phyloP scores from a whole-genome alignment of 1,140 invertebrate species.

The honey bee (Apis mellifera) region DNA sequence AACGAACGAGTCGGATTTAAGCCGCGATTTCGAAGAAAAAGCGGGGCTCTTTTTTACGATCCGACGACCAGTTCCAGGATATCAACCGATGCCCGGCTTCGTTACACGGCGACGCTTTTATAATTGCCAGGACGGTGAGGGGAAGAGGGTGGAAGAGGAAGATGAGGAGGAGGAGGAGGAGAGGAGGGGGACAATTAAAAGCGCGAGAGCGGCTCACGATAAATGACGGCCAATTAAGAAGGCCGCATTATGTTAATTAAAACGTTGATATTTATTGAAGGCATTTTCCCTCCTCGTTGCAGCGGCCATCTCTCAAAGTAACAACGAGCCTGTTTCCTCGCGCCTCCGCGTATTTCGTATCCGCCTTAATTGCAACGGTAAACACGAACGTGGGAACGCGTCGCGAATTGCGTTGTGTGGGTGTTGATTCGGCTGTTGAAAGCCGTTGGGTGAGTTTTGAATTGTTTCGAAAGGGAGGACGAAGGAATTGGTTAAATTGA shows the following conservation, averaged over 20 bases:
- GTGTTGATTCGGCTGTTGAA: too few relatives aligned
- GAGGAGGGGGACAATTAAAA: slow-evolving; percentile 54
- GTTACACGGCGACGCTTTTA: slow-evolving; percentile 54
- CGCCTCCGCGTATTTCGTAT: slow-evolving; percentile 14
- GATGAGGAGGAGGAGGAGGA: not conserved
- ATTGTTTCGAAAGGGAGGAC: too few relatives aligned
- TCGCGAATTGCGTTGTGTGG: not conserved
- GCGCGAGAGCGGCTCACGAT: slow-evolving; percentile 47
- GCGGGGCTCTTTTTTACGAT: slow-evolving; percentile 32
- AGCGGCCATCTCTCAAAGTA: slow-evolving; percentile 56
- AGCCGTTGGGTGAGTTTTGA: not conserved
- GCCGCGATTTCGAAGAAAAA: slow-evolving; percentile 1
- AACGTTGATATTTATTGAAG: slow-evolving; percentile 70
- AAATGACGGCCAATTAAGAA: slow-evolving; percentile 64
- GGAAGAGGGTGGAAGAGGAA: not conserved
- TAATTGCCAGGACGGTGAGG: slow-evolving; percentile 44
- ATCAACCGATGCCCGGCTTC: slow-evolving; percentile 37
- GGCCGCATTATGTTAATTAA: slow-evolving; percentile 70
- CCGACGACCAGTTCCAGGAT: slow-evolving; percentile 25
- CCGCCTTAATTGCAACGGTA: slow-evolving; percentile 47
- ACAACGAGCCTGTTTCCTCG: slow-evolving; percentile 34
- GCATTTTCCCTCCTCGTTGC: slow-evolving; percentile 36
- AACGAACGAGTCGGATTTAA: slow-evolving; percentile 38
- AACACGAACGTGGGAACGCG: not conserved
- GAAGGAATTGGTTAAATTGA: too few relatives aligned